Percentiles rank a stretch among this genome's conserved stretches.
Evolutionary conservation across 1,140 invertebrate species (phyloP).

Genomic region (Grapholita molesta): DNA sequence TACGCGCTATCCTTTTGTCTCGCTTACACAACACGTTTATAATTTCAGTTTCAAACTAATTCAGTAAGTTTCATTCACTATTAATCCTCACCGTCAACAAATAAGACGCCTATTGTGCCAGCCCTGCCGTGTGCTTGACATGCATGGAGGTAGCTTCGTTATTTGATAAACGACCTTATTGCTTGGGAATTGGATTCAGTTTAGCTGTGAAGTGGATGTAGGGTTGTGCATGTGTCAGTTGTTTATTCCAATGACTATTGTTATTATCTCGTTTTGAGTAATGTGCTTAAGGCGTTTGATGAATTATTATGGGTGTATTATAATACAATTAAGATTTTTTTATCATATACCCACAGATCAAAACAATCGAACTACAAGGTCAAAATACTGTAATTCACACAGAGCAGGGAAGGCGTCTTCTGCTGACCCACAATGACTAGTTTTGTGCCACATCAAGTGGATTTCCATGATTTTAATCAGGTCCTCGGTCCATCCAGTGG

Average conservation of each 20-base stretch:
- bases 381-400: no score
- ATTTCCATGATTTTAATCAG: no score
- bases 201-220: background rate
- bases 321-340: no score
- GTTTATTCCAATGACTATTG: background rate
- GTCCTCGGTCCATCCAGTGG: no score
- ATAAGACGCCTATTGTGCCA: background rate
- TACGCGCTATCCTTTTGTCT: conserved; percentile 5
- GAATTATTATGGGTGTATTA: no score
- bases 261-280: background rate
- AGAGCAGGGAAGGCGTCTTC: no score
- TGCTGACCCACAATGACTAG: no score
- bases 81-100: conserved; percentile 3
- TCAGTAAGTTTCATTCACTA: conserved; percentile 8
- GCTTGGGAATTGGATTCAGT: background rate
- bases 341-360: no score
- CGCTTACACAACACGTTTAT: background rate
- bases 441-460: no score
- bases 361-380: no score
- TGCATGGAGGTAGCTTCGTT: background rate
- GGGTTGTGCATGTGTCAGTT: conserved; percentile 3
- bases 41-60: conserved; percentile 7
- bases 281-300: conserved; percentile 2
- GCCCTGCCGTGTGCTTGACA: conserved; percentile 5
- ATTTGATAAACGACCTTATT: background rate